Conservation (phyloP, 2,797 vertebrate genomes). For the Caiman crocodilus region DNA sequence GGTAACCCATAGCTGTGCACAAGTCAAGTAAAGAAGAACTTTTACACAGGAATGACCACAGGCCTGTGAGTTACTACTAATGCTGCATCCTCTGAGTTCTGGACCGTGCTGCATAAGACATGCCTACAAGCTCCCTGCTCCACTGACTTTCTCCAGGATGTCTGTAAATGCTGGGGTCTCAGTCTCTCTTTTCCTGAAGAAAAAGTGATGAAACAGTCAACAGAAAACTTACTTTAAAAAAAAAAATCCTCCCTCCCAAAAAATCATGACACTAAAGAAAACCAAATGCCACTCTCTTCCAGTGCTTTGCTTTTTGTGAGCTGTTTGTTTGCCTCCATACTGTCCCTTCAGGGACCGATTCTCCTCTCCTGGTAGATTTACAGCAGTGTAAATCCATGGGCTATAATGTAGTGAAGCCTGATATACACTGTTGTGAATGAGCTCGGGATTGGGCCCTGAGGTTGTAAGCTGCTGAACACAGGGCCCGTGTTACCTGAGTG, state of each 20-base stretch:
- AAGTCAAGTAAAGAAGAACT: neutral
- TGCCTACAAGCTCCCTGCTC: neutral
- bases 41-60: neutral
- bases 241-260: neutral
- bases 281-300: neutral
- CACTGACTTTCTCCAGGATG: neutral
- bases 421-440: neutral
- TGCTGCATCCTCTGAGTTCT: neutral
- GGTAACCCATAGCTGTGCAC: neutral
- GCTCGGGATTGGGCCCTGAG: neutral
- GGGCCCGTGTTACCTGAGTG: neutral
- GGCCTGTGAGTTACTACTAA: neutral
- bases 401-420: neutral
- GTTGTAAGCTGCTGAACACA: neutral
- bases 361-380: neutral
- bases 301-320: neutral
- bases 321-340: neutral
- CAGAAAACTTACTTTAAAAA: neutral
- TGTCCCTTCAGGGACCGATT: neutral
- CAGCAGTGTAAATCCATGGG: neutral
- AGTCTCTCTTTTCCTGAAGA: neutral
- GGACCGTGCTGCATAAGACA: neutral
- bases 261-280: neutral
- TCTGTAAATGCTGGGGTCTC: neutral
- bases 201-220: neutral